A percentile compares a stretch with the other conserved stretches of the same genome.
Conservation (phyloP, 2,888 invertebrate genomes). For the Drosophila siamana region DNA sequence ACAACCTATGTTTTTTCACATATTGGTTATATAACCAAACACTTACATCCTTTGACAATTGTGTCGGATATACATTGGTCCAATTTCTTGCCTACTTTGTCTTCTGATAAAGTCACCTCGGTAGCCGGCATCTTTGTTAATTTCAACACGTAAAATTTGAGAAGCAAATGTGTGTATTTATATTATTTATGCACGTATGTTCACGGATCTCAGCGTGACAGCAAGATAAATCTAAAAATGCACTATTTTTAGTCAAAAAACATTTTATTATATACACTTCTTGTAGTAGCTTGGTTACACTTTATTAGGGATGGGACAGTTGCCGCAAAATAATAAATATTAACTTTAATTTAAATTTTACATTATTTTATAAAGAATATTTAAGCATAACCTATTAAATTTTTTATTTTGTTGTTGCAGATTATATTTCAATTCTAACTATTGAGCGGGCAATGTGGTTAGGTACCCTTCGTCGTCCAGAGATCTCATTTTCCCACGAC, state of each 20-base stretch:
- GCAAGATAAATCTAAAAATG: background rate
- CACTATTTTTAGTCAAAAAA: background rate
- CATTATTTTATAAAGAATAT: too few species aligned
- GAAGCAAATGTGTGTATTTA: background rate
- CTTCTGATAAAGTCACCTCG: slow-evolving; percentile 43
- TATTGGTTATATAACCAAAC: slow-evolving; percentile 42
- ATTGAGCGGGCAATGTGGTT: too few species aligned
- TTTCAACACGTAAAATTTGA: background rate
- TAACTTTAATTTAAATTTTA: too few species aligned
- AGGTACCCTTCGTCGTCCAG: too few species aligned
- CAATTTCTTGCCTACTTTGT: slow-evolving; percentile 90
- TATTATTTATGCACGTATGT: slow-evolving; percentile 8
- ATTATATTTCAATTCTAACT: too few species aligned
- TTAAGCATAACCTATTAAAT: too few species aligned
- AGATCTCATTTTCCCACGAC: too few species aligned
- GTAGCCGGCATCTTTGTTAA: slow-evolving; percentile 39
- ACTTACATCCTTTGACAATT: slow-evolving; percentile 91
- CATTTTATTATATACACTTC: background rate
- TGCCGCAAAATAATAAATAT: background rate
- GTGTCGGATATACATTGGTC: slow-evolving; percentile 94
- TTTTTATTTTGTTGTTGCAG: too few species aligned
- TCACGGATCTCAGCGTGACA: background rate
- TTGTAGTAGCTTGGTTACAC: background rate
- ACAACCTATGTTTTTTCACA: background rate
- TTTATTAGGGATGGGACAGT: background rate